Evolutionary conservation across 2,888 invertebrate genomes (phyloP).

Genomic region (Drosophila aldrichi): DNA sequence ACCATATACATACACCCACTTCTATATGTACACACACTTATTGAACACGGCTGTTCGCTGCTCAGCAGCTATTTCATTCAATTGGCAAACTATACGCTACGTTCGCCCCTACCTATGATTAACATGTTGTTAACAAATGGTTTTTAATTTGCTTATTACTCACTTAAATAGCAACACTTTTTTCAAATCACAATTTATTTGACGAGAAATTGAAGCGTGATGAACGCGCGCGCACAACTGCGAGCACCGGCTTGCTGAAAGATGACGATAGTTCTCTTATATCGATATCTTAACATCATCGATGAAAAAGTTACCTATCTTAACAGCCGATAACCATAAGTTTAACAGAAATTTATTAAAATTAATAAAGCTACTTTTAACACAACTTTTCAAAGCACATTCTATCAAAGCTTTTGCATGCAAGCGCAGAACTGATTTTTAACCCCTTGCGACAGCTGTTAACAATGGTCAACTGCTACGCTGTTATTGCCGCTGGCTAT

Average conservation of each 20-base stretch:
- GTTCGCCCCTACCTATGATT: background rate
- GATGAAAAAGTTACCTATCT: background rate
- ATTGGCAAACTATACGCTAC: background rate
- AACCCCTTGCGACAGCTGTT: constrained; percentile 10
- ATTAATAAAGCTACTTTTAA: background rate
- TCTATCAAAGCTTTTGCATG: background rate
- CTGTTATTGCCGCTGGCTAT: constrained; percentile 18
- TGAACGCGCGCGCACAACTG: constrained; percentile 71
- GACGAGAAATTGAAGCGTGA: constrained; percentile 70
- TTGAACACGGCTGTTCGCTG: background rate
- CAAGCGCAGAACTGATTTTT: background rate
- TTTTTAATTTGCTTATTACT: constrained; percentile 61
- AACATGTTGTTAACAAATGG: background rate
- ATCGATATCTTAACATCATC: constrained; percentile 34
- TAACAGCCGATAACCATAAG: background rate
- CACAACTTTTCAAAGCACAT: background rate
- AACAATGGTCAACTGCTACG: background rate
- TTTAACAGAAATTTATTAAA: background rate
- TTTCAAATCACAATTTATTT: constrained; percentile 71
- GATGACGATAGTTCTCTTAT: constrained; percentile 20
- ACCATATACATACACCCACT: constrained; percentile 27
- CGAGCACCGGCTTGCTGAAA: constrained; percentile 67
- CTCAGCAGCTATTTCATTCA: background rate
- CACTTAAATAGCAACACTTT: constrained; percentile 80
- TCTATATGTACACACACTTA: constrained; percentile 28